A percentile compares a stretch with the other conserved stretches of the same genome.
These are phyloP conservation scores for Melanchra persicariae DNA, from an alignment of 2,888 invertebrate genomes.

Conservation along the genomic window DNA sequence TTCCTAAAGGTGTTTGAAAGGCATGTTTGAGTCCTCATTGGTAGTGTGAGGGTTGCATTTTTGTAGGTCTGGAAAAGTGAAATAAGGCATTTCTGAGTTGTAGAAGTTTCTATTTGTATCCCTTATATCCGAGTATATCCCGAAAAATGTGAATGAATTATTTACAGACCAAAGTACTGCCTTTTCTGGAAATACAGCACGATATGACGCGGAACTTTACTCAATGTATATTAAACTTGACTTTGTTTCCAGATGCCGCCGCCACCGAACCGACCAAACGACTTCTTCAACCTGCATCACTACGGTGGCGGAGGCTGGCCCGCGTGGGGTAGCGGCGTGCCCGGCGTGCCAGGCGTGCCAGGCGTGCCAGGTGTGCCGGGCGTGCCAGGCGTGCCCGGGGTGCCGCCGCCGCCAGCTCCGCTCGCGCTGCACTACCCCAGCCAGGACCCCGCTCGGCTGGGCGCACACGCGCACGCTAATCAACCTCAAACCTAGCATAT, in stretches of 20 bases:
- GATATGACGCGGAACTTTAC: neutral
- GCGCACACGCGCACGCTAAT: constrained; percentile 91
- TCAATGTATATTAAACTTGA: neutral
- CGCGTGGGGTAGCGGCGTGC: constrained; percentile 70
- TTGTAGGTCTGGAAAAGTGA: neutral
- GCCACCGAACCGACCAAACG: constrained; percentile 90
- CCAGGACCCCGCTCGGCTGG: constrained; percentile 98
- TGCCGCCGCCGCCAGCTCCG: constrained; percentile 87
- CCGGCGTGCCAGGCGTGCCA: constrained; percentile 69
- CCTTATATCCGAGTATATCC: no score
- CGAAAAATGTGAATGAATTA: neutral
- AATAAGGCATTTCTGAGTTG: no score
- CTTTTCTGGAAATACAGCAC: neutral
- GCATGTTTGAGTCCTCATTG: neutral
- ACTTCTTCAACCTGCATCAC: constrained; percentile 92
- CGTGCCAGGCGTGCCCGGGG: constrained; percentile 46
- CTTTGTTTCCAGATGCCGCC: constrained; percentile 82
- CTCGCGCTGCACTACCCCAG: constrained; percentile 97
- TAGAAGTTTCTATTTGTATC: no score
- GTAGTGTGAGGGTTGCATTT: neutral
- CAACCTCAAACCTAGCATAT: constrained; percentile 80
- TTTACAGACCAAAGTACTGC: neutral
- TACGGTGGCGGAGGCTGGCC: constrained; percentile 78
- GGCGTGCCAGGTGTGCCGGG: neutral
- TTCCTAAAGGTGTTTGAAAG: neutral